Conservation (phyloP, 2,113 vertebrate genomes). For the Microcebus jonahi region DNA sequence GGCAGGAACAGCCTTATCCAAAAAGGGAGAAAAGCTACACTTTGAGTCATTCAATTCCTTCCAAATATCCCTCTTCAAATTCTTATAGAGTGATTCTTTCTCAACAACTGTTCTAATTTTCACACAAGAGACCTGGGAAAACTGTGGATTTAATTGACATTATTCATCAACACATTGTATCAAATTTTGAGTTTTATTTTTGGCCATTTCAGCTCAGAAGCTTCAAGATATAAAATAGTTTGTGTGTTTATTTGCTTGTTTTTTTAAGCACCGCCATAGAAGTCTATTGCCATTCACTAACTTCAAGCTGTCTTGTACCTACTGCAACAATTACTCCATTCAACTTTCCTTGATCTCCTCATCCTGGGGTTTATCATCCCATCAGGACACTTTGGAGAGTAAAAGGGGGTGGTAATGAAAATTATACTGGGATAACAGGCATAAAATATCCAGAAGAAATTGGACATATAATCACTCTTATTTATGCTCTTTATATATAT, state of each 20-base stretch:
- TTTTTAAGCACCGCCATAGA: not conserved
- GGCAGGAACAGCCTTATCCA: not conserved
- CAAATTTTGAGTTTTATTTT: not conserved
- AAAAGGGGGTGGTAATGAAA: not conserved
- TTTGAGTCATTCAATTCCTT: not conserved
- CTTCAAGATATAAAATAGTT: not conserved
- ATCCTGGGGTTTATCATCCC: not conserved
- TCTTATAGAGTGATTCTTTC: not conserved
- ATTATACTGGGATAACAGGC: not conserved
- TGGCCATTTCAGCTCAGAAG: not conserved
- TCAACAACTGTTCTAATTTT: not conserved
- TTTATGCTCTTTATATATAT: not conserved
- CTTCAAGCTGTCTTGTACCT: not conserved
- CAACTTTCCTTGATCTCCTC: not conserved
- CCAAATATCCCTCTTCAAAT: not conserved
- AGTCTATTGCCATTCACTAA: not conserved
- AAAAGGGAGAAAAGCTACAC: not conserved
- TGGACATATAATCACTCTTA: not conserved
- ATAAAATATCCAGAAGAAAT: conserved; percentile 23
- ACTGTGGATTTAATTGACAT: not conserved
- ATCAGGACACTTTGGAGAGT: not conserved
- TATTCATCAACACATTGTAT: not conserved
- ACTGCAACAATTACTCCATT: not conserved
- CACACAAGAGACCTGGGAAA: not conserved
- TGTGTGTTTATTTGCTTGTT: not conserved